These are phyloP conservation scores for Odontocolon sp. DNA, from an alignment of 2,888 invertebrate genomes.

Conservation along the genomic window DNA sequence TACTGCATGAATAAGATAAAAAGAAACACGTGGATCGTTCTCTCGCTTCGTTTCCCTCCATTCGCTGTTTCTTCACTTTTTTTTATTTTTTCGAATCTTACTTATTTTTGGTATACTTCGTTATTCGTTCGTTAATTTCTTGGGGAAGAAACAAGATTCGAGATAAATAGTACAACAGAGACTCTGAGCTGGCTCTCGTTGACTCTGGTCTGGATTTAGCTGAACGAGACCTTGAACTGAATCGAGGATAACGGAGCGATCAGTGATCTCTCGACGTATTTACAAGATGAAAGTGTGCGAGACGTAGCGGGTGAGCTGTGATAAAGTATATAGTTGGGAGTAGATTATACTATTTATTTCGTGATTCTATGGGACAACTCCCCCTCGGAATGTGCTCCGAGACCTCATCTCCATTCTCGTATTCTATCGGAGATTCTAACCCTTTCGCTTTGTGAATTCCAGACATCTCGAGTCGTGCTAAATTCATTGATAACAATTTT, in stretches of 20 bases:
- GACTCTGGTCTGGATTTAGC: slow-evolving; percentile 1
- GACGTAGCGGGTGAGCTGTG: too few species aligned
- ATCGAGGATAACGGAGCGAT: slow-evolving; percentile 16
- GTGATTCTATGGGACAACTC: too few species aligned
- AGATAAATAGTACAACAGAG: slow-evolving; percentile 2
- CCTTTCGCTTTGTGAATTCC: too few species aligned
- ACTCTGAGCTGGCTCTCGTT: slow-evolving; percentile 27
- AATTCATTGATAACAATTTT: too few species aligned
- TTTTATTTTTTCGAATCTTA: slow-evolving; percentile 6
- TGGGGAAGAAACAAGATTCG: slow-evolving; percentile 11
- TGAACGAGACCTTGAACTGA: slow-evolving; percentile 20
- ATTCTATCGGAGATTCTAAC: too few species aligned
- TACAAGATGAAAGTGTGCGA: neutral
- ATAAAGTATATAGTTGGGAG: too few species aligned
- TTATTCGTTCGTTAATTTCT: neutral
- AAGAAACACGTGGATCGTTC: slow-evolving; percentile 16
- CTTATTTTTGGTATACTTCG: neutral
- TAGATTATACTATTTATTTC: too few species aligned
- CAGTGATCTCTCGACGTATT: slow-evolving; percentile 13
- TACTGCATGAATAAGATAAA: slow-evolving; percentile 16
- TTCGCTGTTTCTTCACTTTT: neutral
- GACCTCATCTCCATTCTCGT: too few species aligned
- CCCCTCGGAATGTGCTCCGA: too few species aligned
- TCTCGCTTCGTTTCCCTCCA: slow-evolving; percentile 1
- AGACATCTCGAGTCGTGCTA: too few species aligned